Percentiles rank a stretch among this genome's conserved stretches.
Conservation (phyloP, 1,140 invertebrate species). For the Diorhabda elongata region DNA sequence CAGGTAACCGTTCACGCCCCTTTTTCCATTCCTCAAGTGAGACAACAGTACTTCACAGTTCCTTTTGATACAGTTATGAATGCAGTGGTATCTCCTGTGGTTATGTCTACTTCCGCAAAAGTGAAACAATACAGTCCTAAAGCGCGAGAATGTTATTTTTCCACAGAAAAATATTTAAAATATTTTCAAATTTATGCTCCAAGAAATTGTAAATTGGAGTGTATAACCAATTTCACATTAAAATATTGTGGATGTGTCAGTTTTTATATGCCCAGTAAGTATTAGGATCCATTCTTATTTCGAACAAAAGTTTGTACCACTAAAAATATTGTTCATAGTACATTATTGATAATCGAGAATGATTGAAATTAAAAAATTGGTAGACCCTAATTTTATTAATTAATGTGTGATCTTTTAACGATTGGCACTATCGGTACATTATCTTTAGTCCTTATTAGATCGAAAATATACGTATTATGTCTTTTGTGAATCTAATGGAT, state of each 20-base stretch:
- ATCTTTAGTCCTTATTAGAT: too few relatives aligned
- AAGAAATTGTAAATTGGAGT: slow-evolving; percentile 20
- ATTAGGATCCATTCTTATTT: neutral
- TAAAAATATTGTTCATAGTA: too few relatives aligned
- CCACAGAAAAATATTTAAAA: slow-evolving; percentile 16
- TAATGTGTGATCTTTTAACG: too few relatives aligned
- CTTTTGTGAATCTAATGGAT: too few relatives aligned
- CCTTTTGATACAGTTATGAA: slow-evolving; percentile 10
- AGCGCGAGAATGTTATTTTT: slow-evolving; percentile 16
- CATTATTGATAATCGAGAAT: too few relatives aligned
- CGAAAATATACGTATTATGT: too few relatives aligned
- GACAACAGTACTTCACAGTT: slow-evolving; percentile 17
- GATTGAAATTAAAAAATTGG: too few relatives aligned
- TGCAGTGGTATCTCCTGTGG: slow-evolving; percentile 3
- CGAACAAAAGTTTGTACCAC: too few relatives aligned
- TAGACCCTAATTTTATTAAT: too few relatives aligned
- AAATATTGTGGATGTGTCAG: slow-evolving; percentile 19
- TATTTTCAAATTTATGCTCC: slow-evolving; percentile 19
- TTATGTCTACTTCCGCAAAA: slow-evolving; percentile 11
- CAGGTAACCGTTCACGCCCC: slow-evolving; percentile 11
- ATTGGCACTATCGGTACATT: too few relatives aligned
- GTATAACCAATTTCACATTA: slow-evolving; percentile 16
- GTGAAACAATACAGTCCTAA: slow-evolving; percentile 15
- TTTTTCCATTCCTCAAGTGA: slow-evolving; percentile 7
- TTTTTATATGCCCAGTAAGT: slow-evolving; percentile 20